Evolutionary conservation across 53 echinoderm and acorn worm genomes (phyloP), one percentile per base, ranked within the genome.

Genomic region (Apostichopus leukothele): DNA sequence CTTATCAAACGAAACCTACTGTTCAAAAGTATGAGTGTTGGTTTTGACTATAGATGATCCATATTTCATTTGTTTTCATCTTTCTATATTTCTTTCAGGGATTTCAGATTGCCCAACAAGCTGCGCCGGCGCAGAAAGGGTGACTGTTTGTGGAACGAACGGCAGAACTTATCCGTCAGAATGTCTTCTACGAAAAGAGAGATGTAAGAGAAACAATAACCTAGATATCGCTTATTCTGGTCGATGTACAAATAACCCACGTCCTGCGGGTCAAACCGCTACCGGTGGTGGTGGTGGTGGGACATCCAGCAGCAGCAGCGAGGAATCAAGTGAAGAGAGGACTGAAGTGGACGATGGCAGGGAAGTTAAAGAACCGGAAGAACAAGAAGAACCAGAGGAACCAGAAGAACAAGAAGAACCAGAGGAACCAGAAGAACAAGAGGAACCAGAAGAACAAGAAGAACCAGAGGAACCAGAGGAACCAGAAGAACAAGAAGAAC

Each of bases 121-220:
- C 27, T 84, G 84, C 39, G 13, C 18, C 20, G 84, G 84, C 13
- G 84, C 60, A 84, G 79, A 79, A 79, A 20, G 67, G 9, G 39
- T 55, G 10, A 84, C 57, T 11, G 84, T 84, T 23, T 84, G 84
- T 66, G 84, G 84, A 7, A 84, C 84, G 14, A 66, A 84, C 57
- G 84, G 84, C 4, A 54, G 57, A 60, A 84, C 84, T 9, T 84
- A 84, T 66, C 23, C 19, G 8, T 60, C 19, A 25, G 84, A 60
- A 66, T 84, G 84, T 57, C 22, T 84, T 23, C 23, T 84, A 14
- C 53, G 67, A 1, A 60, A 84, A 20, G 61, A 66, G 39, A 66
- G 26, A 26, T 84, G 84, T 60, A 21, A 39, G 4, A 55, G 22
- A 22, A 26, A 66, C 7, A 60, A 61, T 61, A n/a, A 84, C 39